These are phyloP conservation scores for Euglossa dilemma DNA, from an alignment of 1,140 invertebrate species.

Conservation along the genomic window DNA sequence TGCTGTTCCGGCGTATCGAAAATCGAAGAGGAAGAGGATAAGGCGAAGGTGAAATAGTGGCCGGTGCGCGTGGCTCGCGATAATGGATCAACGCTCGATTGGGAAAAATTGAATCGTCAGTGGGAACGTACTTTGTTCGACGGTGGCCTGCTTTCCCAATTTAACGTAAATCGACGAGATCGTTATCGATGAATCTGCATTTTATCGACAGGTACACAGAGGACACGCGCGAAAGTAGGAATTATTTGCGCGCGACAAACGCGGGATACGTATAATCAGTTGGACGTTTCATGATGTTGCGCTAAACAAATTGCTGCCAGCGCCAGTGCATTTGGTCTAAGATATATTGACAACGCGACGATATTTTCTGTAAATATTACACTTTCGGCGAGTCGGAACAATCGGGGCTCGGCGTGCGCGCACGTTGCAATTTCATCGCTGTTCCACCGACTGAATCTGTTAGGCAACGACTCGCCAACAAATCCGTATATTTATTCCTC, in stretches of 20 bases:
- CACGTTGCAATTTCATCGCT: constrained; percentile 45
- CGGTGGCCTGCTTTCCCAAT: not conserved
- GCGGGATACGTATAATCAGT: constrained; percentile 2
- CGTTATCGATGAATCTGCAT: not conserved
- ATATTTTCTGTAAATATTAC: constrained; percentile 30
- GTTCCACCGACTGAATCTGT: constrained; percentile 64
- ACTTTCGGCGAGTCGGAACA: not conserved
- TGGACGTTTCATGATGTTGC: constrained; percentile 25
- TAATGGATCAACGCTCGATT: not conserved
- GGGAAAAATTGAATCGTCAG: not conserved
- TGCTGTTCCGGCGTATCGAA: constrained; percentile 8
- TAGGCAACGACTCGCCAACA: constrained; percentile 62
- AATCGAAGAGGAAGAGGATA: not conserved
- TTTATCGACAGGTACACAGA: not conserved
- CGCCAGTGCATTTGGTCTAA: constrained; percentile 19
- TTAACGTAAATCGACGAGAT: not conserved
- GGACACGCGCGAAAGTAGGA: not conserved
- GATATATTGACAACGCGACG: constrained; percentile 32
- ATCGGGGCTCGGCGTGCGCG: not conserved
- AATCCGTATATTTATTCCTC: constrained; percentile 80
- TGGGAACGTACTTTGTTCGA: too few relatives aligned
- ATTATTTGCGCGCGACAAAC: not conserved
- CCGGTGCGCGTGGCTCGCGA: not conserved
- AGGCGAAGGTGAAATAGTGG: not conserved
- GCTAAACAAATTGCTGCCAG: constrained; percentile 17